Evolutionary conservation across 2,113 vertebrate genomes (phyloP), one percentile per base, ranked within the genome.

Genomic region (Lamprotornis superbus): DNA sequence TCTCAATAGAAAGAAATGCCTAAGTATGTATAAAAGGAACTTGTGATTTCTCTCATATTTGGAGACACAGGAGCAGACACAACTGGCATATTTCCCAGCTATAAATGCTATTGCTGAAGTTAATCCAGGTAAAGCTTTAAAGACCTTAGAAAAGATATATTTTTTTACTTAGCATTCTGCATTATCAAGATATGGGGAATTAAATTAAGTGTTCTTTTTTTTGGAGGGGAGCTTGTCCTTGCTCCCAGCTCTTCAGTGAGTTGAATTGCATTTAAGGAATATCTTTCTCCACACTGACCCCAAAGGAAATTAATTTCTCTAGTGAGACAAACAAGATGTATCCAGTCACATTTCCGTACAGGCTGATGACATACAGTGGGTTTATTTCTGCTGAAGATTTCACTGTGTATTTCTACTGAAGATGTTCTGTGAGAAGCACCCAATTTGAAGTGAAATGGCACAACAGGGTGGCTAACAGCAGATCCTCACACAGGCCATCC

Each of bases 311-410:
- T 40, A 0, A 10, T 63, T 90, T 92, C 14, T 84, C 30, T 82
- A 37, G 12, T 61, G 17, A 79, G 28, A 18, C 18, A 69, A 78
- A 18, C 18, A 69, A 78, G 27, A 63, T 35, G 2, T 40, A 57
- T 53, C 16, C 59, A 16, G 19, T 9, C 24, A 44, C 14, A 27
- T 27, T 78, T 16, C 18, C 70, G 11, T 40, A 24, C 11, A 69
- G 3, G 10, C 44, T 52, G 30, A 27, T 53, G 12, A 33, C 21
- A 35, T 33, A 25, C 0, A 0, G 0, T 25, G 35, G 4, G 31
- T 59, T 31, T 42, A 52, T 64, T 64, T 81, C 30, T 73, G 9
- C 20, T 68, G 35, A 63, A 77, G 27, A 28, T 40, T 61, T 63
- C 16, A 13, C 27, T 35, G 11, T 33, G 11, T 27, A 39, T 35